A percentile compares a stretch with the other conserved stretches of the same genome.
Conservation (phyloP, 2,113 vertebrate species). For the Tachycineta bicolor region DNA sequence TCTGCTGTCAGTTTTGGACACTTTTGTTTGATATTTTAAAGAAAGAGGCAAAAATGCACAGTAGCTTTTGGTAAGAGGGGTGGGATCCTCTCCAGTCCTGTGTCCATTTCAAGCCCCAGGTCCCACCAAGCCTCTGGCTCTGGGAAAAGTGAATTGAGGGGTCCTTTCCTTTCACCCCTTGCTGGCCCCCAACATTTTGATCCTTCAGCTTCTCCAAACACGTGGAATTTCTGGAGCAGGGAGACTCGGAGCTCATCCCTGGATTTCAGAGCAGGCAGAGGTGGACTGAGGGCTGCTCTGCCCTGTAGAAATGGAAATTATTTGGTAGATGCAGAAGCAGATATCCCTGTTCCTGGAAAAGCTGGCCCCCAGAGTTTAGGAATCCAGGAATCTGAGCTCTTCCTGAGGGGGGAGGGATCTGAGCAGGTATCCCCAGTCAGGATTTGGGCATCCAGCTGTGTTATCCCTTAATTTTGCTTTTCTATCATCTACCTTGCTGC, state of each 20-base stretch:
- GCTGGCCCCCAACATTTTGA: background rate
- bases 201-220: background rate
- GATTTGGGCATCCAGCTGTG: background rate
- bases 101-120: background rate
- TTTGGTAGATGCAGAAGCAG: background rate
- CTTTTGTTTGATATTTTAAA: background rate
- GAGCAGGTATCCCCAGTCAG: background rate
- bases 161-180: background rate
- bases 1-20: background rate
- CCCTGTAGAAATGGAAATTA: too few relatives aligned
- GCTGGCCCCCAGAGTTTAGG: background rate
- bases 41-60: background rate
- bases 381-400: background rate
- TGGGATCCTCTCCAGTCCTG: background rate
- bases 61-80: accelerated
- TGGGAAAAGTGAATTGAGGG: background rate
- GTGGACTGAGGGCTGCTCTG: background rate
- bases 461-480: background rate
- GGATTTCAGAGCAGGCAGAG: background rate
- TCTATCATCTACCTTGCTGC: background rate
- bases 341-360: background rate
- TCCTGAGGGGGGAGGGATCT: background rate
- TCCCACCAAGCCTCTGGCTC: background rate
- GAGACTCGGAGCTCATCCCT: background rate
- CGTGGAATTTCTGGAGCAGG: background rate